Evolutionary conservation across 2,113 vertebrate genomes (phyloP).

Genomic region (Electrona antarctica): DNA sequence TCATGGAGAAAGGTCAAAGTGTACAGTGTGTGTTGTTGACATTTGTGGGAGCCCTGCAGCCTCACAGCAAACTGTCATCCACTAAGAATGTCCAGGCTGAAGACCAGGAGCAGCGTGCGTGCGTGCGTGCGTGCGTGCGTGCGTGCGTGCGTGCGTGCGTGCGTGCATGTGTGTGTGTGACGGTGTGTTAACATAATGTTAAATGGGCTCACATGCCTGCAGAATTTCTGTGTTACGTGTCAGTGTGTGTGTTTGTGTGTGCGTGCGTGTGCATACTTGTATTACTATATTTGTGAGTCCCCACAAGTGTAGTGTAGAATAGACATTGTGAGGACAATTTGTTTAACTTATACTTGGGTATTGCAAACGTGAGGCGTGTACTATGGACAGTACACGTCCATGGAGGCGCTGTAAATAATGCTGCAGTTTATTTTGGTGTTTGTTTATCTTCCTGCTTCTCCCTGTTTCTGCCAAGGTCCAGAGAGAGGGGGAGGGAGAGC

Average conservation of each 20-base stretch:
- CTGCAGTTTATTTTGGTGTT: too few relatives aligned
- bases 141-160: not conserved
- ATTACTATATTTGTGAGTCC: constrained; percentile 3
- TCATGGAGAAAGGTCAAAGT: too few relatives aligned
- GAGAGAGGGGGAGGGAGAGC: constrained; percentile 48
- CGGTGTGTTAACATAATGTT: constrained; percentile 9
- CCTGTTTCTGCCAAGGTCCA: constrained; percentile 48
- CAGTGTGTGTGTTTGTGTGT: constrained; percentile 10
- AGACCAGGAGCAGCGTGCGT: not conserved
- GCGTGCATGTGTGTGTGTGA: not conserved
- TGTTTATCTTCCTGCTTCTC: constrained; percentile 61
- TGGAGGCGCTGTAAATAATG: too few relatives aligned
- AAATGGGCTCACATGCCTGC: constrained; percentile 22
- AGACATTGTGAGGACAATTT: too few relatives aligned
- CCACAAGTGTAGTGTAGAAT: too few relatives aligned
- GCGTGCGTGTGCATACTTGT: constrained; percentile 9
- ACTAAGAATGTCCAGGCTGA: not conserved
- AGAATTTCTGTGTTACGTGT: constrained; percentile 1
- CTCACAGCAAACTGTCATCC: too few relatives aligned
- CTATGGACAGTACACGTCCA: too few relatives aligned
- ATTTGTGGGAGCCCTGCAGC: too few relatives aligned
- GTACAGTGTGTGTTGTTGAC: too few relatives aligned
- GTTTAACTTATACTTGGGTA: too few relatives aligned
- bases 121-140: constrained; percentile 4
- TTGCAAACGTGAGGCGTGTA: too few relatives aligned